phyloP scores from a whole-genome alignment of 2,797 vertebrate genomes.

The Allochrocebus solatus region DNA sequence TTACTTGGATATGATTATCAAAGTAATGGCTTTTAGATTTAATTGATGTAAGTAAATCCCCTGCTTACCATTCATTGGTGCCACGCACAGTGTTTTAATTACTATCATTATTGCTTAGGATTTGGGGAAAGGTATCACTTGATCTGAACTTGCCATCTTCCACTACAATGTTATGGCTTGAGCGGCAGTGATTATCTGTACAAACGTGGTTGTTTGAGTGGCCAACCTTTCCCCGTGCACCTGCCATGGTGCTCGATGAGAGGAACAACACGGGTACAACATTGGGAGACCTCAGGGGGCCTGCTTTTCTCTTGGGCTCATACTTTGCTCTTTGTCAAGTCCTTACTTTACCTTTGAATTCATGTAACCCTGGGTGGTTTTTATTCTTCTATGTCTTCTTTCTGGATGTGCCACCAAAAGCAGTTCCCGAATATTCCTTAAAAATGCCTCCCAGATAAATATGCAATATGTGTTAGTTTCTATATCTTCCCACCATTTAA shows the following conservation, averaged over 20 bases:
- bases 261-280: no score
- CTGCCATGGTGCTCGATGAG: fast-evolving
- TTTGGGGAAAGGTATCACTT: background rate
- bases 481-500: background rate
- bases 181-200: background rate
- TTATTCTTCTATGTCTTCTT: background rate
- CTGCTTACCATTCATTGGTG: background rate
- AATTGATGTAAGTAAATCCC: slow-evolving; percentile 9
- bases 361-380: background rate
- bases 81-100: background rate
- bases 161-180: no score
- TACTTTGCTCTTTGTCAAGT: background rate
- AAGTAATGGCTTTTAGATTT: slow-evolving; percentile 20
- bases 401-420: background rate
- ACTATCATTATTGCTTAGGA: slow-evolving; percentile 1
- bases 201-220: background rate
- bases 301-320: background rate
- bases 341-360: background rate
- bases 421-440: background rate
- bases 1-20: background rate
- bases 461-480: background rate
- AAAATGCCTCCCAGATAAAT: background rate
- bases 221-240: background rate
- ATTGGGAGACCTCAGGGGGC: fast-evolving
- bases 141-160: background rate